These are phyloP conservation scores for Chironex yamaguchii DNA, from an alignment of 30 jellyfish, hydroid and myxozoan genomes.

Conservation along the genomic window DNA sequence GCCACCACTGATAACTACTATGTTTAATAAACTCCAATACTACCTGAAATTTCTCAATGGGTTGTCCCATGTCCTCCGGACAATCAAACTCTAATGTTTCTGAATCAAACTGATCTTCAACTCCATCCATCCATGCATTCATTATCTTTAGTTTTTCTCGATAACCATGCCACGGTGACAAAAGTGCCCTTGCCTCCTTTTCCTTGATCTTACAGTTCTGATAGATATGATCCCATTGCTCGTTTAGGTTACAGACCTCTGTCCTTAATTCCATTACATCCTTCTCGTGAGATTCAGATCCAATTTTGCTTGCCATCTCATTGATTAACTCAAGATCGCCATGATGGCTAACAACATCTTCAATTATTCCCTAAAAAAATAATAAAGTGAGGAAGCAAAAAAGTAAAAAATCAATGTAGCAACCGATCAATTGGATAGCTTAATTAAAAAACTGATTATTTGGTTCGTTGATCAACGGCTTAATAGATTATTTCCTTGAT, in stretches of 20 bases:
- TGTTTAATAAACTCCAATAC: neutral
- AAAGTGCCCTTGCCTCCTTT: constrained; percentile 50
- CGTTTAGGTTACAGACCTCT: constrained; percentile 62
- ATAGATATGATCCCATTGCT: constrained; percentile 82
- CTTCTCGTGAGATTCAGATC: constrained; percentile 56
- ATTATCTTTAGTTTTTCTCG: constrained; percentile 58
- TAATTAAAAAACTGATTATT: neutral
- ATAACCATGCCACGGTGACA: constrained; percentile 80
- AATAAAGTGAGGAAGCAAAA: neutral
- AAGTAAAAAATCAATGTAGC: too few species aligned
- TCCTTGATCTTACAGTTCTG: constrained; percentile 73
- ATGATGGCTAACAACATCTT: constrained; percentile 61
- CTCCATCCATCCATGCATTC: constrained; percentile 51
- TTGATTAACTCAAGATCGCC: constrained; percentile 44
- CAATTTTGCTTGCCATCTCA: constrained; percentile 32
- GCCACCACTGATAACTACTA: neutral
- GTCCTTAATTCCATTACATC: constrained; percentile 73
- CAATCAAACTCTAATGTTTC: neutral
- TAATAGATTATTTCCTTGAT: neutral
- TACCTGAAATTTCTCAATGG: constrained; percentile 55
- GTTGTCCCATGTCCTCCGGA: constrained; percentile 24
- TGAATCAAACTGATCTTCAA: constrained; percentile 8
- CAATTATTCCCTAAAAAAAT: constrained; percentile 50
- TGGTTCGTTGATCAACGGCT: neutral
- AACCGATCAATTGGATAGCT: neutral